Evolutionary conservation across 37 sponge, comb jelly and placozoan genomes (phyloP).

Genomic region (Lycopodina hypogea): DNA sequence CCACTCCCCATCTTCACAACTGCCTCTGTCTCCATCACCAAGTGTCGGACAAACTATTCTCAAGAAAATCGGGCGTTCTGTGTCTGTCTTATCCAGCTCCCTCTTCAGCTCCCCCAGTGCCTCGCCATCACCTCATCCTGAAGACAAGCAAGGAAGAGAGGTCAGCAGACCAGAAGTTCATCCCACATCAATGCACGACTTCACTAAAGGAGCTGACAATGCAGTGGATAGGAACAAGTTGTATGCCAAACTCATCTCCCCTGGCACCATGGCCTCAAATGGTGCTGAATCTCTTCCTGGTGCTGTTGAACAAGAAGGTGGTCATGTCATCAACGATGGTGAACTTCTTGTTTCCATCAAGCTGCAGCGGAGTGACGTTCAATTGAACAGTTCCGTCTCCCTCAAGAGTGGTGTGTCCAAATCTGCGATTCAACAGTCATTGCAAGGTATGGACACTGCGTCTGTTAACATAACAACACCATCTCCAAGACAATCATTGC

Average conservation of each 20-base stretch:
- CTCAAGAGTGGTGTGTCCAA: background rate
- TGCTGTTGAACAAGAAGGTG: too few species aligned
- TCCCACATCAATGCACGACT: too few species aligned
- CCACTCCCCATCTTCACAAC: background rate
- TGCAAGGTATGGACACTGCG: background rate
- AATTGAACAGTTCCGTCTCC: background rate
- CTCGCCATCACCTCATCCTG: background rate
- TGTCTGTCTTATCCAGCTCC: background rate
- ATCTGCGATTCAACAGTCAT: too few species aligned
- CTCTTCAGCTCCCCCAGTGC: constrained; percentile 23
- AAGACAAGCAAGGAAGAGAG: too few species aligned
- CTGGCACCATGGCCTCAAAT: too few species aligned
- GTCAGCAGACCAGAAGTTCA: too few species aligned
- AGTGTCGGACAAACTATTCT: background rate
- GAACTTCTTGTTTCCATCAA: constrained; percentile 4
- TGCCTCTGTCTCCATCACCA: background rate
- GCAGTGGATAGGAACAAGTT: too few species aligned
- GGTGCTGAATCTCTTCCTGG: too few species aligned
- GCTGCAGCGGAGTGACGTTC: background rate
- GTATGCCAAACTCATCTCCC: too few species aligned
- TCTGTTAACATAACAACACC: background rate
- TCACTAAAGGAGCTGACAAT: too few species aligned
- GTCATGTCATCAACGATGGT: background rate
- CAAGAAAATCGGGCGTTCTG: background rate
- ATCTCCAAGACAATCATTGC: background rate